phyloP scores from a whole-genome alignment of 1,140 invertebrate genomes.

The Heliconius nattereri region DNA sequence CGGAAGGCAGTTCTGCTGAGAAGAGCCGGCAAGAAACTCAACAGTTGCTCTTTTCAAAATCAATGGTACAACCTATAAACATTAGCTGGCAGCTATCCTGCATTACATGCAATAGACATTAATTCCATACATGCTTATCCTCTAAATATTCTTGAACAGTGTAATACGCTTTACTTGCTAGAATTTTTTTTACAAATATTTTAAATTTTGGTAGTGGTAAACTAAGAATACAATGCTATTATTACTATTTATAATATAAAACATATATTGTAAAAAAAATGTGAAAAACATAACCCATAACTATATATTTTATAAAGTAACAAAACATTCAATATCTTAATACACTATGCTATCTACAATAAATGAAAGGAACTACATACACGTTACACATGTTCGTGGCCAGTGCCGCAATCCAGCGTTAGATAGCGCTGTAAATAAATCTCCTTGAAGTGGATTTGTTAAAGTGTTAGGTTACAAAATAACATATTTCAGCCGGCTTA shows the following conservation, averaged over 20 bases:
- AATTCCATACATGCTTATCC: too few relatives aligned
- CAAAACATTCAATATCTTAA: not conserved
- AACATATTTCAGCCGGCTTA: slow-evolving; percentile 52
- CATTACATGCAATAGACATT: too few relatives aligned
- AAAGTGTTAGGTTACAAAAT: slow-evolving; percentile 32
- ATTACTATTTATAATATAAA: not conserved
- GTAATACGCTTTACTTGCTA: too few relatives aligned
- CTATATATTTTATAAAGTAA: not conserved
- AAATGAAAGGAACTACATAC: not conserved
- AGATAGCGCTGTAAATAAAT: slow-evolving; percentile 25
- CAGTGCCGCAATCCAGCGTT: not conserved
- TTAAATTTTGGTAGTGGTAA: too few relatives aligned
- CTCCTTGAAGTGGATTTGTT: slow-evolving; percentile 1
- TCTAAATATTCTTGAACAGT: too few relatives aligned
- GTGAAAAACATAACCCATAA: not conserved
- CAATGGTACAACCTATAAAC: too few relatives aligned
- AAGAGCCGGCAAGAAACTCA: too few relatives aligned
- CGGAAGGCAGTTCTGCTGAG: too few relatives aligned
- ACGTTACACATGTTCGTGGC: not conserved
- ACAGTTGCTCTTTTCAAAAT: too few relatives aligned
- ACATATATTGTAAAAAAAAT: not conserved
- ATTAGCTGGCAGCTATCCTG: too few relatives aligned
- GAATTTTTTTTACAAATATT: too few relatives aligned
- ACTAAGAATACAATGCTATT: too few relatives aligned
- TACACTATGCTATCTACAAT: slow-evolving; percentile 1